Conservation (phyloP, 2,113 vertebrate species). For the Hemiscyllium ocellatum region DNA sequence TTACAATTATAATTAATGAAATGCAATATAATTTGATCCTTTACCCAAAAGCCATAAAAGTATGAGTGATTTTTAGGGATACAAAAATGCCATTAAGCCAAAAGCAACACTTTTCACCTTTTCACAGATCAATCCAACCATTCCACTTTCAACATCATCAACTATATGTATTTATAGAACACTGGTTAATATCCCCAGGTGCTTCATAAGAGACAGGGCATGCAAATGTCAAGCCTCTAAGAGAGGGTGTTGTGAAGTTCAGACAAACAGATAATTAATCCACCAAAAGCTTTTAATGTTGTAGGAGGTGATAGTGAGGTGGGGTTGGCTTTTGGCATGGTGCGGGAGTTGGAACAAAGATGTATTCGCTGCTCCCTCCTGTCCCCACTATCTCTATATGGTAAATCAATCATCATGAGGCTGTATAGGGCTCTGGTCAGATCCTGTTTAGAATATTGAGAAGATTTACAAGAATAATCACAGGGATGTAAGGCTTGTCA, state of each 20-base stretch:
- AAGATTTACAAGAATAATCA: too few species aligned
- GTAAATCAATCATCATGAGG: too few species aligned
- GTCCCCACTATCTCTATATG: too few species aligned
- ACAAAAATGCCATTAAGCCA: neutral
- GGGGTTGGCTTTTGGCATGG: neutral
- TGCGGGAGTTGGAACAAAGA: too few species aligned
- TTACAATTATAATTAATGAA: neutral
- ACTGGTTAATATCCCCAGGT: neutral
- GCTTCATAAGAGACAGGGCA: neutral
- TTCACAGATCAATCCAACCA: neutral
- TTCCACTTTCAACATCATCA: neutral
- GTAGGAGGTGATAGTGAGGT: neutral
- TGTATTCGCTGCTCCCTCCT: too few species aligned
- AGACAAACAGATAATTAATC: neutral
- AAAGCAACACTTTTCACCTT: neutral
- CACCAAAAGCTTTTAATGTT: neutral
- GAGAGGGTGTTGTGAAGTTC: neutral
- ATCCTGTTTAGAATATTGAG: too few species aligned
- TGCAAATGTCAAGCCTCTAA: neutral
- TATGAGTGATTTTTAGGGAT: neutral
- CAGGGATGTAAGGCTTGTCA: too few species aligned
- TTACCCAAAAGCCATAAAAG: neutral
- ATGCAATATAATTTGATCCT: neutral
- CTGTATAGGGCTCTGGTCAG: too few species aligned
- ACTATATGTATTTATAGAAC: neutral